Percentiles rank a stretch among this genome's conserved stretches.
Evolutionary conservation across 2,888 invertebrate species (phyloP).

Genomic region (Orchesellides sinensis): DNA sequence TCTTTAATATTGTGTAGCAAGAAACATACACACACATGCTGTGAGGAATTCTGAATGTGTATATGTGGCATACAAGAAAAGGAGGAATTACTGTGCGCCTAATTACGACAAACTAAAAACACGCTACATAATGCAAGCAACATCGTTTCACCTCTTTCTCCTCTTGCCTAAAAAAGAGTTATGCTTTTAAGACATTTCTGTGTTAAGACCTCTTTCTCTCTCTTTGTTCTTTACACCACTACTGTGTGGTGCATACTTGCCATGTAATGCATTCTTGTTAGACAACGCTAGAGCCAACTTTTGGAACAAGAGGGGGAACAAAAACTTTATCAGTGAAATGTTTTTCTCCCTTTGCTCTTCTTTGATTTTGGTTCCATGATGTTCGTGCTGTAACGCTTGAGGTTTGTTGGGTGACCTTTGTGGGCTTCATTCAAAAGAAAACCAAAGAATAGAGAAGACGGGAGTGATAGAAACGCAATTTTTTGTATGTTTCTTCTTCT

Average conservation of each 20-base stretch:
- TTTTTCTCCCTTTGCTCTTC: constrained; percentile 35
- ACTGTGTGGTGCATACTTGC: constrained; percentile 13
- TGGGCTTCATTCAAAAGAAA: constrained; percentile 33
- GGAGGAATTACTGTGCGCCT: constrained; percentile 25
- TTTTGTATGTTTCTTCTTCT: not conserved
- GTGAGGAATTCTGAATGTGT: not conserved
- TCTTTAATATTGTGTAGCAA: constrained; percentile 3
- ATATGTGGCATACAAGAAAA: not conserved
- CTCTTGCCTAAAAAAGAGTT: constrained; percentile 12
- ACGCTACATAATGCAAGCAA: constrained; percentile 27
- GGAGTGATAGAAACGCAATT: not conserved
- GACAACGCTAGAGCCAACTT: constrained; percentile 53
- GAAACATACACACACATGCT: not conserved
- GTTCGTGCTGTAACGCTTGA: constrained; percentile 38
- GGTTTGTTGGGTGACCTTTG: constrained; percentile 57
- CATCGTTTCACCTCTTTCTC: constrained; percentile 11
- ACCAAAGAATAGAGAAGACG: not conserved
- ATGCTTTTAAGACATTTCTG: constrained; percentile 30
- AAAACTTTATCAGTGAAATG: constrained; percentile 50
- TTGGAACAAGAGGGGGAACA: constrained; percentile 35
- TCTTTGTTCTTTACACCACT: constrained; percentile 27
- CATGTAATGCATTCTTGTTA: constrained; percentile 25
- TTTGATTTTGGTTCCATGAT: constrained; percentile 44
- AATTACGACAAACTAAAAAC: constrained; percentile 58
- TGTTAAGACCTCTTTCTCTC: not conserved